These are phyloP conservation scores for Calidris pugnax DNA, from an alignment of 2,113 vertebrate species.

Conservation along the genomic window DNA sequence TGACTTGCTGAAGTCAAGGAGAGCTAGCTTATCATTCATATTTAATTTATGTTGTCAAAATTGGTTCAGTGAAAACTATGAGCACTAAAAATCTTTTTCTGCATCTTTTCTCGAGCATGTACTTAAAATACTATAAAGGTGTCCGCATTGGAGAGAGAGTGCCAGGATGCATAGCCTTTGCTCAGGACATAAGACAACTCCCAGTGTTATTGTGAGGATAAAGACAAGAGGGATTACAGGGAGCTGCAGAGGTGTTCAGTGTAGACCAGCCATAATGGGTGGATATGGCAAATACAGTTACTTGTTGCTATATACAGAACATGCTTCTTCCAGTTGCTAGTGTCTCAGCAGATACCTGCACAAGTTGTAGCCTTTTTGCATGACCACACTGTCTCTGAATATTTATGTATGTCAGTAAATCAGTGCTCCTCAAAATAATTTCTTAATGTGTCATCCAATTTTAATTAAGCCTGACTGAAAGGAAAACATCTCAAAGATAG, in stretches of 20 bases:
- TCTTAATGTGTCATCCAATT: neutral
- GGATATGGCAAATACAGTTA: neutral
- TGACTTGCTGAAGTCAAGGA: neutral
- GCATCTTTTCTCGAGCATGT: neutral
- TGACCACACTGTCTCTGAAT: neutral
- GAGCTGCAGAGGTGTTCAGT: neutral
- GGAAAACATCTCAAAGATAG: neutral
- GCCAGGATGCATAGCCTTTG: neutral
- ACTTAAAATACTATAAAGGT: neutral
- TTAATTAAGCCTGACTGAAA: neutral
- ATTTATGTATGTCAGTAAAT: neutral
- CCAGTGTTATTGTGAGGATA: neutral
- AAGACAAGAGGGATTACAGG: neutral
- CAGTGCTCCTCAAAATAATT: neutral
- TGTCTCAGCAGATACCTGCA: neutral
- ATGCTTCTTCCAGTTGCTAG: accelerated
- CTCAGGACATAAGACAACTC: neutral
- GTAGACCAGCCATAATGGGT: neutral
- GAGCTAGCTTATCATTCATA: neutral
- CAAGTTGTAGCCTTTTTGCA: neutral
- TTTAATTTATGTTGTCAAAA: neutral
- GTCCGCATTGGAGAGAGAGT: neutral
- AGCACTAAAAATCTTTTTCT: neutral
- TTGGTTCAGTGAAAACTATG: neutral
- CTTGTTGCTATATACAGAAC: neutral